Percentiles rank a stretch among this genome's conserved stretches.
These are phyloP conservation scores for Plemyria rubiginata DNA, from an alignment of 2,888 invertebrate species.

Conservation along the genomic window DNA sequence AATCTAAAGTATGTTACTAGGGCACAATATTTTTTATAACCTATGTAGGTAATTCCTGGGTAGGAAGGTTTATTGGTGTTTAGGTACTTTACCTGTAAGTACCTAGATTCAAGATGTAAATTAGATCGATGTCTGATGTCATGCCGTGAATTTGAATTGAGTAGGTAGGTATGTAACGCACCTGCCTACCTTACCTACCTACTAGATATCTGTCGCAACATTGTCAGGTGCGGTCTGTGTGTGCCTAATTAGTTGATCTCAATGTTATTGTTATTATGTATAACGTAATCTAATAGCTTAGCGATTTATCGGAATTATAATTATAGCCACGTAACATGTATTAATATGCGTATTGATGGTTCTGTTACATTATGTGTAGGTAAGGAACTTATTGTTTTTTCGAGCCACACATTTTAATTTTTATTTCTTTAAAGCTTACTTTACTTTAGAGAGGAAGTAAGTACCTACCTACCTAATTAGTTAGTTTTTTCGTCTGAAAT, in stretches of 20 bases:
- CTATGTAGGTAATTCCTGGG: too few relatives aligned
- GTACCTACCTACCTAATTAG: too few relatives aligned
- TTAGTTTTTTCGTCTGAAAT: too few relatives aligned
- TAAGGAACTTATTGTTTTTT: too few relatives aligned
- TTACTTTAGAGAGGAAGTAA: too few relatives aligned
- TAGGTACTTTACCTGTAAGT: not conserved
- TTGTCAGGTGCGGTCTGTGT: slow-evolving; percentile 7
- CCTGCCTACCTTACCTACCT: too few relatives aligned
- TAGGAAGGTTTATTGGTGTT: too few relatives aligned
- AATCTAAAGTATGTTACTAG: too few relatives aligned
- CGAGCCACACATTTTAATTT: too few relatives aligned
- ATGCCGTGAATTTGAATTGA: slow-evolving; percentile 22
- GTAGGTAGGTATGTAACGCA: not conserved
- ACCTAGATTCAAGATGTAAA: slow-evolving; percentile 11
- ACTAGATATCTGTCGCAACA: slow-evolving; percentile 8
- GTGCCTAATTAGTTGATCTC: slow-evolving; percentile 19
- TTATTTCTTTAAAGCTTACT: too few relatives aligned
- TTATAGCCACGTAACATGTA: not conserved
- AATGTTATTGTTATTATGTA: slow-evolving; percentile 6
- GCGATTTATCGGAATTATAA: slow-evolving; percentile 4
- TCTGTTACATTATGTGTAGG: too few relatives aligned
- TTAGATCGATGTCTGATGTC: slow-evolving; percentile 17
- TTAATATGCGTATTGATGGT: not conserved
- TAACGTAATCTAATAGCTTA: slow-evolving; percentile 11
- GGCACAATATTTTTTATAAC: too few relatives aligned